Base-by-base conservation (phyloP, 2,888 invertebrate species). In the Nemotelus nigrinus region DNA sequence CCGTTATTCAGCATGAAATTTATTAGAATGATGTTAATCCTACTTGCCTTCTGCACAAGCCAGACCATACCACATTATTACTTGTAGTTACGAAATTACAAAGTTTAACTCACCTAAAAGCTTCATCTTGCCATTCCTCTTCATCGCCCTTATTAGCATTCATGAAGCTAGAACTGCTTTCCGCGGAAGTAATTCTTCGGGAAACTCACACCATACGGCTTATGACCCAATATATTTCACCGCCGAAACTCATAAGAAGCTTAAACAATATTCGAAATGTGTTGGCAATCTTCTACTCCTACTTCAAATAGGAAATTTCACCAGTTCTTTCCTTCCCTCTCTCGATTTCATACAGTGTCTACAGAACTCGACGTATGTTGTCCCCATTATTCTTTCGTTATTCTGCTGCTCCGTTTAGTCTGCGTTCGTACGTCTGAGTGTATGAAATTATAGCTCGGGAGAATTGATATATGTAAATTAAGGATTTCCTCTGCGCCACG, bases 21-120 rank as follows among this genome's bases (percentile, higher is more conserved):
- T 25, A 25, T 25, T 25, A 25, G 25, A 25, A 25, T 25, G 25
- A 25, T 25, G 25, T 25, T 25, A 70, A 43, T 47, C 53, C 41
- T 7, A 39, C 39, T 55, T 70, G 70, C 47, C 67, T 67, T 67
- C 39, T 25, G 48, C 50, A 67, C 39, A 67, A 67, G 67, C 47
- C 57, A 58, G 39, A 25, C 5, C 57, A 44, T 58, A 58, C 71
- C 71, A 72, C 58, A 72, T 72, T 72, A 72, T 72, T 58, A 57
- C 71, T 72, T 72, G 74, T 74, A 74, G 63, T 74, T 74, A 74
- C 74, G 48, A 74, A 63, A 63, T 74, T 74, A 74, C 60, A 74
- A 74, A 63, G 41, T 50, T 60, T n/a, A 60, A 48, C 63, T 25
- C 25, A 25, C 25, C 25, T 25, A 25, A 25, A 25, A 25, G 25